A percentile compares a stretch with the other conserved stretches of the same genome.
phyloP scores from a whole-genome alignment of 2,797 vertebrate species.

The Halcyon smyrnensis region DNA sequence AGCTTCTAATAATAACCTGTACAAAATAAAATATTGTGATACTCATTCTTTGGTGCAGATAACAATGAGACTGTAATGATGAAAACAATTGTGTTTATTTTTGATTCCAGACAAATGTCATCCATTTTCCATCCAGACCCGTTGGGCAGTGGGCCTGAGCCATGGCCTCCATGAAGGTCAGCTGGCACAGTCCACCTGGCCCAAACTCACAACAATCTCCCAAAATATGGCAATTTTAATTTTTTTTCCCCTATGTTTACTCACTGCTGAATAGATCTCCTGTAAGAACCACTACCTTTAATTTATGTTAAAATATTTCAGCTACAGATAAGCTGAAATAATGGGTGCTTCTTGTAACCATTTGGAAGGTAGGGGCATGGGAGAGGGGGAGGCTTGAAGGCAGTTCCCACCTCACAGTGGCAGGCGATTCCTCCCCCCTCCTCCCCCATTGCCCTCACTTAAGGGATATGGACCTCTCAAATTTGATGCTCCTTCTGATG shows the following conservation, averaged over 20 bases:
- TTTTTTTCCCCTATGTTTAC: background rate
- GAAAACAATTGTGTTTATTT: conserved; percentile 43
- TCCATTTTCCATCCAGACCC: background rate
- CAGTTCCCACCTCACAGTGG: too few species aligned
- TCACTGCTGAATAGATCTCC: background rate
- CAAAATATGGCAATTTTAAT: background rate
- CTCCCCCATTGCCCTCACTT: too few species aligned
- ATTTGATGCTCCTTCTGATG: too few species aligned
- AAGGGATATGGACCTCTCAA: too few species aligned
- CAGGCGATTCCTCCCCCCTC: too few species aligned
- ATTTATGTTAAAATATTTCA: background rate
- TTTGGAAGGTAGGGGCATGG: too few species aligned
- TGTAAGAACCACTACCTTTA: background rate
- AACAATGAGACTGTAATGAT: conserved; percentile 31
- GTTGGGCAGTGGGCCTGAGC: background rate
- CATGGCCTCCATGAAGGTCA: background rate
- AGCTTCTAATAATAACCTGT: conserved; percentile 24
- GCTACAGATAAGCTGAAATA: background rate
- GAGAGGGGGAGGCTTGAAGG: too few species aligned
- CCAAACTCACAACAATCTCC: background rate
- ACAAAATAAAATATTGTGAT: background rate
- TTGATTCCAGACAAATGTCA: conserved; percentile 42
- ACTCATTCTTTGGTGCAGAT: conserved; percentile 2
- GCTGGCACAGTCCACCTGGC: background rate
- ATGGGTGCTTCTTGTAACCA: background rate